phyloP scores from a whole-genome alignment of 2,113 vertebrate genomes.

The Pollachius pollachius region DNA sequence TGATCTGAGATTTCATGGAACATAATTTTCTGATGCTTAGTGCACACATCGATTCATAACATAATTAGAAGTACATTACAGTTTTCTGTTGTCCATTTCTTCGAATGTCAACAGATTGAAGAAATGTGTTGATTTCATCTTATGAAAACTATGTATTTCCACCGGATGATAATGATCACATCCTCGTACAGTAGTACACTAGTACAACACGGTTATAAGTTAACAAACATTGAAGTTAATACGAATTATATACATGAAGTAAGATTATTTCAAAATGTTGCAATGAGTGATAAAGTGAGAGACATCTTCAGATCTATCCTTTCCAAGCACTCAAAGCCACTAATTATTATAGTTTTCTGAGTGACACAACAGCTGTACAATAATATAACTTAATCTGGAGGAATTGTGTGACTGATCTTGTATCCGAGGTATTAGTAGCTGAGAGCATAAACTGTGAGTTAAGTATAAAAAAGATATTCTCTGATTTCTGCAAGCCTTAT shows the following conservation, averaged over 20 bases:
- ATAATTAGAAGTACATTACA: background rate
- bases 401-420: background rate
- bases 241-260: slow-evolving; percentile 50
- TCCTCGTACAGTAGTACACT: background rate
- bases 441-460: background rate
- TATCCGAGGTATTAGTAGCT: background rate
- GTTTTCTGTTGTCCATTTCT: background rate
- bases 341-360: background rate
- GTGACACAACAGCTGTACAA: background rate
- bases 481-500: no score
- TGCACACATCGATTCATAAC: no score
- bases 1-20: no score
- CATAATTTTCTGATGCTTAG: no score
- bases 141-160: slow-evolving; percentile 1
- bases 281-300: background rate
- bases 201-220: slow-evolving; percentile 27
- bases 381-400: background rate
- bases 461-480: background rate
- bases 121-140: background rate
- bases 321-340: background rate
- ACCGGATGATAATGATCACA: slow-evolving; percentile 16
- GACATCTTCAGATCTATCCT: background rate
- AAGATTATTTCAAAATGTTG: background rate
- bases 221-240: slow-evolving; percentile 28
- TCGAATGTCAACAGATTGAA: background rate